Percentiles rank a stretch among this genome's conserved stretches.
Conservation (phyloP, 1,140 invertebrate species). For the Solenopsis fugax region DNA sequence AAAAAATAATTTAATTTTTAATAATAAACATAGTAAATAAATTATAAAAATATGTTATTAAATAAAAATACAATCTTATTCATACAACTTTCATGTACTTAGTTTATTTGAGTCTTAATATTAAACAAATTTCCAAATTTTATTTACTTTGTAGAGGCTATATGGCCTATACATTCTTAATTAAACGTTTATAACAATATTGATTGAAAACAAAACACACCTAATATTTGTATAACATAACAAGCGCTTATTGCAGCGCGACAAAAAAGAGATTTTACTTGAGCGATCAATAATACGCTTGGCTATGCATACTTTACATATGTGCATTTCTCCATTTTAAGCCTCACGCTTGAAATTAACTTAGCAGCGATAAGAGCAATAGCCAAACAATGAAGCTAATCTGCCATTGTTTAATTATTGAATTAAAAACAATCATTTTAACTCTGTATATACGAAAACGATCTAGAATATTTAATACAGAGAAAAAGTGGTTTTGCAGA, state of each 20-base stretch:
- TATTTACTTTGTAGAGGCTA: too few relatives aligned
- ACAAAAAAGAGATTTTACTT: neutral
- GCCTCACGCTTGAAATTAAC: neutral
- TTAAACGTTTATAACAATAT: neutral
- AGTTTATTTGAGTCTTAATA: too few relatives aligned
- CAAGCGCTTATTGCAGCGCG: neutral
- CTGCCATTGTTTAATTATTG: neutral
- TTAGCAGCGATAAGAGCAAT: neutral
- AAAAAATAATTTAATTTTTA: too few relatives aligned
- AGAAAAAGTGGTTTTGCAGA: too few relatives aligned
- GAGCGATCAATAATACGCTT: neutral
- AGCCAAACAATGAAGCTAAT: neutral
- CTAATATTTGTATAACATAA: neutral
- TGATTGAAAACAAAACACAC: neutral
- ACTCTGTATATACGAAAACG: neutral
- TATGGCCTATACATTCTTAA: neutral
- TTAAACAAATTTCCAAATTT: too few relatives aligned
- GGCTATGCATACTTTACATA: neutral
- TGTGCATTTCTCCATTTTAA: neutral
- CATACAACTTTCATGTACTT: too few relatives aligned
- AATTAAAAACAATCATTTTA: neutral
- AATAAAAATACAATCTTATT: too few relatives aligned
- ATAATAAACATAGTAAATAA: too few relatives aligned
- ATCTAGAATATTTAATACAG: neutral
- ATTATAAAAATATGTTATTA: too few relatives aligned